Conservation (phyloP, 2,888 invertebrate genomes). For the Criorhina ranunculi region DNA sequence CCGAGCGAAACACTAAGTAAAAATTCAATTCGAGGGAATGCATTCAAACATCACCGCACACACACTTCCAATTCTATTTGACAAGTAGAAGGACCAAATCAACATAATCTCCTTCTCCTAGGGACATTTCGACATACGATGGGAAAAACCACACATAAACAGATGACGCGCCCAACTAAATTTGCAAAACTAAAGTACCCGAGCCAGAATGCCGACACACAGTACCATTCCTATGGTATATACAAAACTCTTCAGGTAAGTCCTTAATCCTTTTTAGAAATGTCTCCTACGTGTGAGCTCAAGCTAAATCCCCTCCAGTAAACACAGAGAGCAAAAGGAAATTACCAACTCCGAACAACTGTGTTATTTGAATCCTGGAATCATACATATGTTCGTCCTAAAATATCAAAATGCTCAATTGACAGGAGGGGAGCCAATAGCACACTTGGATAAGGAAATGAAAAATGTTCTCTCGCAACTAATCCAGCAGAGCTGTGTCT, state of each 20-base stretch:
- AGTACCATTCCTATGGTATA: neutral
- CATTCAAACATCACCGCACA: too few species aligned
- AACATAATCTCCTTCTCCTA: too few species aligned
- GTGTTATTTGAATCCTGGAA: conserved; percentile 13
- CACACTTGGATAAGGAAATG: conserved; percentile 13
- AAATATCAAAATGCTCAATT: neutral
- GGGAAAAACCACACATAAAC: neutral
- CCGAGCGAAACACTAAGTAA: too few species aligned
- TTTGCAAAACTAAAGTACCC: neutral
- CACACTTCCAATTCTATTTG: too few species aligned
- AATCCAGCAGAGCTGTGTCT: conserved; percentile 16
- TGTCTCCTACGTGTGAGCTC: conserved; percentile 54
- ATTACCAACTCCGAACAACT: conserved; percentile 20
- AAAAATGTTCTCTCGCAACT: conserved; percentile 8
- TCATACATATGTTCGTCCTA: conserved; percentile 8
- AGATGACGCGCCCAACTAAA: conserved; percentile 11
- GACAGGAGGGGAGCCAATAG: neutral
- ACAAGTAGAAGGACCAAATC: too few species aligned
- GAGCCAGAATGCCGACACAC: neutral
- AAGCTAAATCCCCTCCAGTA: conserved; percentile 6
- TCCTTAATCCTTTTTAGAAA: conserved; percentile 58
- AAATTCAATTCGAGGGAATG: too few species aligned
- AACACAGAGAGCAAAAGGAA: conserved; percentile 9
- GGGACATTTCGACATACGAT: neutral
- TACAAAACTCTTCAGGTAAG: conserved; percentile 25